phyloP scores from a whole-genome alignment of 2,888 invertebrate species.

The Andrena bucephala region DNA sequence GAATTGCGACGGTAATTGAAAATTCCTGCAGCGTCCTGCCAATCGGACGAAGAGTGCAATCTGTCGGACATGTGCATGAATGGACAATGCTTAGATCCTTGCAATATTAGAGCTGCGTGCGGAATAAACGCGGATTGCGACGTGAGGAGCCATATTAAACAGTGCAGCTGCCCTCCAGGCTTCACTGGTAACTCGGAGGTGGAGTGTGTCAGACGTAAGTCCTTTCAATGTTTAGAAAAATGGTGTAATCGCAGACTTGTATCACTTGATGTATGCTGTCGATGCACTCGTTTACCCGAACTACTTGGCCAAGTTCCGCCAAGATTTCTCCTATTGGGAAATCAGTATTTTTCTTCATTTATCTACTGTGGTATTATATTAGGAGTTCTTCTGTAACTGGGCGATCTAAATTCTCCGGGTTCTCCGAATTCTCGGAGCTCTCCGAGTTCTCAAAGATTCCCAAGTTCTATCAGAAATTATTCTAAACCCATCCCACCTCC shows the following conservation, averaged over 20 bases:
- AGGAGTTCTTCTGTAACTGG: too few relatives aligned
- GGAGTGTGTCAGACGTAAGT: constrained; percentile 94
- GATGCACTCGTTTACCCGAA: too few relatives aligned
- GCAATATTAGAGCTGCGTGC: constrained; percentile 91
- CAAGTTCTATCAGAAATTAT: too few relatives aligned
- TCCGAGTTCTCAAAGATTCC: too few relatives aligned
- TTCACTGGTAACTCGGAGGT: constrained; percentile 94
- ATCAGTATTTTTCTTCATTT: too few relatives aligned
- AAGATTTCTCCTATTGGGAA: too few relatives aligned
- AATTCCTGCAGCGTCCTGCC: constrained; percentile 89
- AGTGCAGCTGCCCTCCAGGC: constrained; percentile 93
- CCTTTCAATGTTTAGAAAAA: background rate
- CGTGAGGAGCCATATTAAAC: constrained; percentile 90
- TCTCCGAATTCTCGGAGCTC: too few relatives aligned
- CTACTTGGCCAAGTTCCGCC: too few relatives aligned
- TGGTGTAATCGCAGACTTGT: background rate
- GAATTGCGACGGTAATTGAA: background rate
- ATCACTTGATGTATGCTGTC: too few relatives aligned
- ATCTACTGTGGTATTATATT: too few relatives aligned
- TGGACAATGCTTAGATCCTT: constrained; percentile 94
- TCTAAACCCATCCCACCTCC: too few relatives aligned
- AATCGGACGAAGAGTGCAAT: constrained; percentile 92
- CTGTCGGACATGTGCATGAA: constrained; percentile 92
- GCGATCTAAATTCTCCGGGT: too few relatives aligned
- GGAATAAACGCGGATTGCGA: constrained; percentile 93